These are phyloP conservation scores for Dryas iulia DNA, from an alignment of 1,140 invertebrate genomes.

Conservation along the genomic window DNA sequence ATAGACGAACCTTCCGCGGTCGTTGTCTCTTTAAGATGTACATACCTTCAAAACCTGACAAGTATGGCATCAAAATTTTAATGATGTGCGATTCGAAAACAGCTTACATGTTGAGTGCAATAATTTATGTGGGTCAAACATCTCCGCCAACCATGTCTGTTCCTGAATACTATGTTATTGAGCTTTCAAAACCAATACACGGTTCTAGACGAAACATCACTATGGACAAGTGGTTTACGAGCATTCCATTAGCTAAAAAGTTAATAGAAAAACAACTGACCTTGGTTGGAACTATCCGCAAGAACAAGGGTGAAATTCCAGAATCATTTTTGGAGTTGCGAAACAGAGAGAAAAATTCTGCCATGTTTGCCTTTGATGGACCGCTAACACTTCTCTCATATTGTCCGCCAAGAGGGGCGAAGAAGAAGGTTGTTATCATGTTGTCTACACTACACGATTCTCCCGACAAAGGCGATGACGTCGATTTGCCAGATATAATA, in stretches of 20 bases:
- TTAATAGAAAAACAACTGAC: neutral
- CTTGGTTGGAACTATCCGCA: neutral
- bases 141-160: neutral
- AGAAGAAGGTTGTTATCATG: constrained; percentile 36
- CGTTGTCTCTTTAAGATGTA: constrained; percentile 66
- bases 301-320: constrained; percentile 16
- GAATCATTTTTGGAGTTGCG: constrained; percentile 7
- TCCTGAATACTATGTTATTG: constrained; percentile 19
- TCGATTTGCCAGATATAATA: neutral
- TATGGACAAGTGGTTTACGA: constrained; percentile 16
- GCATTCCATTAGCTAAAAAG: constrained; percentile 3
- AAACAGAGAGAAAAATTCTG: constrained; percentile 3
- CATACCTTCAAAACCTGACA: constrained; percentile 22
- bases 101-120: constrained; percentile 34
- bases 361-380: constrained; percentile 16
- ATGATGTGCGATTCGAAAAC: constrained; percentile 29
- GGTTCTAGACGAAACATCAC: constrained; percentile 26
- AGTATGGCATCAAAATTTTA: constrained; percentile 28
- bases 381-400: constrained; percentile 6
- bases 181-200: constrained; percentile 16
- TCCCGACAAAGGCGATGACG: neutral
- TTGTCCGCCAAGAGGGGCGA: neutral
- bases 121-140: constrained; percentile 31
- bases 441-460: constrained; percentile 11
- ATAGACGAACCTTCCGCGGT: constrained; percentile 71